Percentiles rank a stretch among this genome's conserved stretches.
Evolutionary conservation across 2,113 vertebrate species (phyloP).

Genomic region (Campylomormyrus tamandua): DNA sequence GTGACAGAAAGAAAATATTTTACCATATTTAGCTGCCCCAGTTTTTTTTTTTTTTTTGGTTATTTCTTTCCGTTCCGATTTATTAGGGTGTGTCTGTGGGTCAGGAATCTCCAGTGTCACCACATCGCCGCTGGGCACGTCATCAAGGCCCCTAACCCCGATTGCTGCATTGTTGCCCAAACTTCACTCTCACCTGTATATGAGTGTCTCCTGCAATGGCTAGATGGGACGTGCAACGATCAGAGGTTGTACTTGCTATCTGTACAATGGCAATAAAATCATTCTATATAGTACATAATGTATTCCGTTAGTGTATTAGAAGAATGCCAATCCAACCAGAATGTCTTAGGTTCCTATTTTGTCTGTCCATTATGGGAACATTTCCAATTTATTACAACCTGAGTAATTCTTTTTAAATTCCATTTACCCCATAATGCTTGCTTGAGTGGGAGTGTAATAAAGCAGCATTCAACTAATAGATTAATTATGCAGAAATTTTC

Average conservation of each 20-base stretch:
- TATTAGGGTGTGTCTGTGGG: background rate
- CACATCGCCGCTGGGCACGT: background rate
- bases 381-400: background rate
- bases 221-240: background rate
- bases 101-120: background rate
- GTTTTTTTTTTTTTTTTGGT: background rate
- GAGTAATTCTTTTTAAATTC: background rate
- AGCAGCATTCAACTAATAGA: background rate
- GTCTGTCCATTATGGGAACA: background rate
- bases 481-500: constrained; percentile 5
- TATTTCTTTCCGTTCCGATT: background rate
- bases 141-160: background rate
- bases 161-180: background rate
- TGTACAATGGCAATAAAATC: background rate
- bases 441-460: background rate
- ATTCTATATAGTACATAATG: background rate
- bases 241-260: background rate
- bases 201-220: background rate
- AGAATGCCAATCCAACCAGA: background rate
- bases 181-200: background rate
- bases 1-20: background rate
- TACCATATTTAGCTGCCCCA: background rate
- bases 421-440: background rate
- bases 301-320: background rate
- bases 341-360: background rate